Base-by-base conservation (phyloP, 2,888 invertebrate genomes). In the Deilephila elpenor region DNA sequence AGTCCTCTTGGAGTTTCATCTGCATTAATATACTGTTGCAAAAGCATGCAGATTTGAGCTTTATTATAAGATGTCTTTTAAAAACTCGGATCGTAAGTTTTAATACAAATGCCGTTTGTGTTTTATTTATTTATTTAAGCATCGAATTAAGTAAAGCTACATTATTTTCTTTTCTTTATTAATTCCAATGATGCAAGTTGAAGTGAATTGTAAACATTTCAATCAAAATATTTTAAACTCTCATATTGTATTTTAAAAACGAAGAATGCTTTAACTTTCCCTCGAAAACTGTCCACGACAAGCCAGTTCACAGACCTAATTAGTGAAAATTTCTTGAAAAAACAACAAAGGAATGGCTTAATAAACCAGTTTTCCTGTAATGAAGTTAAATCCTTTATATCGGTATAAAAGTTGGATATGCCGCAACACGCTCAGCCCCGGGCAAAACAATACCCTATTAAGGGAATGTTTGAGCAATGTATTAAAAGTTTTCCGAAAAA, bases 381-480 rank as follows among this genome's bases (percentile, higher is more conserved):
- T 17, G 11, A 51, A 51, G 67, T 67, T 51, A 67, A 67, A 67
- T 51, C 67, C 67, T 51, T 62, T 62, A 72, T 70, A 44, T 37
- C 8, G 29, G 19, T 25, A 44, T 62, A 64, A 64, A 73, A 74
- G 44, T 74, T 59, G 32, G 62, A 71, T 74, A 71, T 71, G 37
- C 67, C 64, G 29, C 44, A 71, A 74, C 74, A 64, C 59, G 71
- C 67, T 74, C 74, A 56, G 62, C 71, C 64, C n/a, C 53, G 56
- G 20, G 64, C 72, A 67, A 67, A 72, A 67, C 72, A 72, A 72
- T 67, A 72, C 72, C 64, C 62, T 67, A 72, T 64, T 72, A 64
- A 64, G 34, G 14, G 25, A 64, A 72, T 64, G 20, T 72, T 62
- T 56, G 37, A 72, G 37, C 72, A 64, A 64, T 59, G 64, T 67